These are phyloP conservation scores for Eidolon dupreanum DNA, from an alignment of 2,797 vertebrate genomes.

Conservation along the genomic window DNA sequence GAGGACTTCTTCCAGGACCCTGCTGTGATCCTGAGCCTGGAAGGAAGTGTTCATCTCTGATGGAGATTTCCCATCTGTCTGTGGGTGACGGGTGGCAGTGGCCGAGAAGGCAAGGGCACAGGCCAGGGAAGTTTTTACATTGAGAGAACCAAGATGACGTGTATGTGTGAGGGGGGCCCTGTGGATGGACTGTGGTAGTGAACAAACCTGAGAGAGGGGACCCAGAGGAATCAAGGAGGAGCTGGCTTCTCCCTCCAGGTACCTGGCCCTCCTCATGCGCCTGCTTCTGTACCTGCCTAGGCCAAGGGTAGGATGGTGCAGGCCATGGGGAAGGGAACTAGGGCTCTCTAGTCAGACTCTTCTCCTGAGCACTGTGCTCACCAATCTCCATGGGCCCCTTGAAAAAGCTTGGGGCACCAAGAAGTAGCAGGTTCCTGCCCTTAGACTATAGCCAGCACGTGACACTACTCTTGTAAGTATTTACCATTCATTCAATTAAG, in stretches of 20 bases:
- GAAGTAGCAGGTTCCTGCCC: not conserved
- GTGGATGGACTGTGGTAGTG: not conserved
- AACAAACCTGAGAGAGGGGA: not conserved
- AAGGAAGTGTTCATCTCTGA: constrained; percentile 65
- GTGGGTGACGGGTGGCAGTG: constrained; percentile 29
- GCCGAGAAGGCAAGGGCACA: not conserved
- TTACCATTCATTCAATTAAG: not conserved
- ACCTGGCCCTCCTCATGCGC: not conserved
- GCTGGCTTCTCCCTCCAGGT: not conserved
- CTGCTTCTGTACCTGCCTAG: constrained; percentile 4
- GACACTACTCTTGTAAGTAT: not conserved
- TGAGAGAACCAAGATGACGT: not conserved
- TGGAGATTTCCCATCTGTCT: constrained; percentile 73
- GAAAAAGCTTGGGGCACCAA: not conserved
- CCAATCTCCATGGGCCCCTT: not conserved
- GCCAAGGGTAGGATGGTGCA: not conserved
- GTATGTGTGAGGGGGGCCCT: not conserved
- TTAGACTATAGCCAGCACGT: not conserved
- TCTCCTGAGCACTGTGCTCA: not conserved
- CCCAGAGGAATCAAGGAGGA: not conserved
- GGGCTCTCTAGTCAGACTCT: not conserved
- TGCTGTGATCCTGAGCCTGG: constrained; percentile 68
- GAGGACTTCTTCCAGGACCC: constrained; percentile 68
- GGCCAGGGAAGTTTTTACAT: not conserved
- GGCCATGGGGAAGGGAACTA: not conserved